Percentiles rank a stretch among this genome's conserved stretches.
These are phyloP conservation scores for Polia nebulosa DNA, from an alignment of 2,888 invertebrate species.

Conservation along the genomic window DNA sequence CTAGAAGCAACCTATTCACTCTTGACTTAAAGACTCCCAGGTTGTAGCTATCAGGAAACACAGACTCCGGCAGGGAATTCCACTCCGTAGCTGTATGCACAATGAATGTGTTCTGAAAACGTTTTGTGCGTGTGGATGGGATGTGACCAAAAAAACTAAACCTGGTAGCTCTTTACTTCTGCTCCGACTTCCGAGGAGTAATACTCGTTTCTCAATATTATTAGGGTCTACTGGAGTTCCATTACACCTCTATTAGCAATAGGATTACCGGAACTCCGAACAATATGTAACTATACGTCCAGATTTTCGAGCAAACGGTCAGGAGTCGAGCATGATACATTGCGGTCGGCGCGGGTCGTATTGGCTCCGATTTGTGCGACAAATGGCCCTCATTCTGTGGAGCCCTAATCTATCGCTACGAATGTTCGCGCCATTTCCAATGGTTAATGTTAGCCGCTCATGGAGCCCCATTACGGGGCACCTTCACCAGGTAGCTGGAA, in stretches of 20 bases:
- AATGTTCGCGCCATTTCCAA: slow-evolving; percentile 51
- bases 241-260: slow-evolving; percentile 36
- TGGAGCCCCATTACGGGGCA: slow-evolving; percentile 31
- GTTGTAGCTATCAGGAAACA: too few species aligned
- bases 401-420: slow-evolving; percentile 53
- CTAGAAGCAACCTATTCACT: too few species aligned
- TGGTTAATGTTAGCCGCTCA: slow-evolving; percentile 32
- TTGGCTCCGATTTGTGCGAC: slow-evolving; percentile 43
- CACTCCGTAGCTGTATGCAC: too few species aligned
- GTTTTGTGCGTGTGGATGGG: too few species aligned
- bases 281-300: slow-evolving; percentile 38
- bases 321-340: slow-evolving; percentile 42
- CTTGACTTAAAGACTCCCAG: too few species aligned
- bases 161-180: neutral
- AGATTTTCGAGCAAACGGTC: slow-evolving; percentile 18
- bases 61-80: too few species aligned
- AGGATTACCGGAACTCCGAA: slow-evolving; percentile 17
- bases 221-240: slow-evolving; percentile 9
- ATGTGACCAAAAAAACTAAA: neutral
- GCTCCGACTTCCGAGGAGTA: neutral
- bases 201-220: neutral
- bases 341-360: slow-evolving; percentile 13
- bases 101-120: too few species aligned
- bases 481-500: slow-evolving; percentile 24
- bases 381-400: slow-evolving; percentile 43